Conservation (phyloP, 2,888 invertebrate genomes). For the Eupithecia centaureata region DNA sequence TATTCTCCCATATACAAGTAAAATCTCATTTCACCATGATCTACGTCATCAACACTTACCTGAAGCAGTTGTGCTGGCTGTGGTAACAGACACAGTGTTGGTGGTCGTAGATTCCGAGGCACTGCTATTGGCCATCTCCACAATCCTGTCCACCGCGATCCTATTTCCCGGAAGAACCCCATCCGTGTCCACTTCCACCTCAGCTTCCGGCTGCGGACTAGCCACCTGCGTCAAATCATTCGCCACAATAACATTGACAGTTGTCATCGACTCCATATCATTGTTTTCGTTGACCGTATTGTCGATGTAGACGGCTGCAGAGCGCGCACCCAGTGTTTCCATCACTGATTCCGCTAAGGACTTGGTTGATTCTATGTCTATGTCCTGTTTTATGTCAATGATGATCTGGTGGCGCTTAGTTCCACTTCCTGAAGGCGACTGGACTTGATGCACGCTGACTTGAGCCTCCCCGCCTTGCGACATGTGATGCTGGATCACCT, state of each 20-base stretch:
- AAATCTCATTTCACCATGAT: too few species aligned
- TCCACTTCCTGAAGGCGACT: constrained; percentile 70
- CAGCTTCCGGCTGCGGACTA: constrained; percentile 63
- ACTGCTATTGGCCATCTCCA: constrained; percentile 68
- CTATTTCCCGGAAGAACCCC: constrained; percentile 64
- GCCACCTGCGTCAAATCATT: constrained; percentile 67
- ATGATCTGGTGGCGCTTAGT: constrained; percentile 79
- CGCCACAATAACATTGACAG: constrained; percentile 79
- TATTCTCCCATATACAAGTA: too few species aligned
- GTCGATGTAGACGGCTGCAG: constrained; percentile 79
- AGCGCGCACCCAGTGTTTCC: constrained; percentile 78
- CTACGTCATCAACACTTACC: too few species aligned
- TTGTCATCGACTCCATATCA: constrained; percentile 75
- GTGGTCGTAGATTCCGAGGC: constrained; percentile 55
- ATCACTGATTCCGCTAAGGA: constrained; percentile 80
- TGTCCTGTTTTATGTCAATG: constrained; percentile 80
- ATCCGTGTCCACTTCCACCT: constrained; percentile 42
- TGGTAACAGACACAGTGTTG: constrained; percentile 61
- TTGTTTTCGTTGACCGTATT: constrained; percentile 67
- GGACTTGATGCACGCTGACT: constrained; percentile 78
- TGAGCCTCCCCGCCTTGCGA: constrained; percentile 73
- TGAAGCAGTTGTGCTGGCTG: constrained; percentile 75
- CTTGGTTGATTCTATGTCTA: constrained; percentile 78
- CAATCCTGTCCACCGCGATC: constrained; percentile 73
- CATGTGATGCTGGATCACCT: constrained; percentile 77